phyloP scores from a whole-genome alignment of 2,113 vertebrate genomes.

The Tichodroma muraria region DNA sequence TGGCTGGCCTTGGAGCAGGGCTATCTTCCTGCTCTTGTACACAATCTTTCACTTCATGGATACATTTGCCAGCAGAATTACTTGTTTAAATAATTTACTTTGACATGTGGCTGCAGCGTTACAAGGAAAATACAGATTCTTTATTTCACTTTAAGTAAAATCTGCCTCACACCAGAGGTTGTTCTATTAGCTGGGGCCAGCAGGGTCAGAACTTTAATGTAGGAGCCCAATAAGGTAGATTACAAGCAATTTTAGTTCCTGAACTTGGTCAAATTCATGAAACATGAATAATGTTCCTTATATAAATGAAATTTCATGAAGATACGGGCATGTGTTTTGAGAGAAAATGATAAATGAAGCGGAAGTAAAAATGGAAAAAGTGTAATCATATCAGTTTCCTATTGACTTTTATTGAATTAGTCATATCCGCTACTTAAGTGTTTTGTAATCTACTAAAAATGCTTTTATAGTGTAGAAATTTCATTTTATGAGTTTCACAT shows the following conservation, averaged over 20 bases:
- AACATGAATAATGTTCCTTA: not conserved
- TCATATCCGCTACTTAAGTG: conserved; percentile 75
- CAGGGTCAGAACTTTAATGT: not conserved
- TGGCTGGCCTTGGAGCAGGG: not conserved
- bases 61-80: conserved; percentile 19
- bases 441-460: conserved; percentile 84
- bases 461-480: conserved; percentile 84
- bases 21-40: not conserved
- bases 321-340: not conserved
- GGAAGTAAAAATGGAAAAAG: conserved; percentile 25
- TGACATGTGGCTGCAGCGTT: not conserved
- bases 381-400: conserved; percentile 80
- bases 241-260: not conserved
- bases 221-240: not conserved
- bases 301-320: not conserved
- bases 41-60: not conserved
- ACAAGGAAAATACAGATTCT: not conserved
- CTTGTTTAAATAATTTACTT: conserved; percentile 23
- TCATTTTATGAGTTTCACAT: conserved; percentile 79
- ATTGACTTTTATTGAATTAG: conserved; percentile 85
- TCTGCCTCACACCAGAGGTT: not conserved
- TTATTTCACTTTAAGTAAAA: conserved; percentile 23
- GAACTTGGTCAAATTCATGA: not conserved
- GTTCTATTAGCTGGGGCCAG: not conserved
- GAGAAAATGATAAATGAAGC: not conserved